Evolutionary conservation across 2,888 invertebrate genomes (phyloP).

Genomic region (Drosophila subsilvestris): DNA sequence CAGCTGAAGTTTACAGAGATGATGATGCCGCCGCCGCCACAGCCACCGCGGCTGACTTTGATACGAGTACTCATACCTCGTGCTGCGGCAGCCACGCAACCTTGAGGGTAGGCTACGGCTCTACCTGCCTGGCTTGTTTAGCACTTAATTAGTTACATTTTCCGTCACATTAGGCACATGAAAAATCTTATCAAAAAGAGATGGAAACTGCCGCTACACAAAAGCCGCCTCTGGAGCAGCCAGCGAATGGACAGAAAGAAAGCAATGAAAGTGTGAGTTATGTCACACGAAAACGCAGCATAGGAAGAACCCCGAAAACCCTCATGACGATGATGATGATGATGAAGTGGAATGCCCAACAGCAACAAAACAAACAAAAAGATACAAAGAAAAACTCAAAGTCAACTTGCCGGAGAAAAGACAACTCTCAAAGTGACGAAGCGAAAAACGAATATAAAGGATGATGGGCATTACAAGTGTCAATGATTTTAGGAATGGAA

Average conservation of each 20-base stretch:
- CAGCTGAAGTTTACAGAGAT: background rate
- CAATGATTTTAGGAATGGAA: slow-evolving; percentile 26
- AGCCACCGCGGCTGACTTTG: background rate
- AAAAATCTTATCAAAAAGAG: slow-evolving; percentile 59
- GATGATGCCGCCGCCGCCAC: too few species aligned
- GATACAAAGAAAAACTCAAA: slow-evolving; percentile 21
- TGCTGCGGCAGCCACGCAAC: background rate
- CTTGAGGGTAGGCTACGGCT: background rate
- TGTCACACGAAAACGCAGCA: slow-evolving; percentile 59
- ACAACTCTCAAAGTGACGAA: slow-evolving; percentile 37
- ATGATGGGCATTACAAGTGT: slow-evolving; percentile 13
- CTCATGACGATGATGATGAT: slow-evolving; percentile 11
- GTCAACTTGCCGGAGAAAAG: slow-evolving; percentile 43
- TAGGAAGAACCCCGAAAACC: slow-evolving; percentile 50
- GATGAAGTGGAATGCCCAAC: slow-evolving; percentile 10
- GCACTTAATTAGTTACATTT: slow-evolving; percentile 69
- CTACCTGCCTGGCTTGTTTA: slow-evolving; percentile 37
- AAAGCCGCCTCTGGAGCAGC: slow-evolving; percentile 20
- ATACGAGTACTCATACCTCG: background rate
- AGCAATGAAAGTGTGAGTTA: slow-evolving; percentile 50
- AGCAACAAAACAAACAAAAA: too few species aligned
- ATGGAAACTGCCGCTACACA: slow-evolving; percentile 44
- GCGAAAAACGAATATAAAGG: slow-evolving; percentile 36
- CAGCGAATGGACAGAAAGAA: slow-evolving; percentile 50
- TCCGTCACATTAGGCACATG: slow-evolving; percentile 65